These are phyloP conservation scores for Cheilosia urbana DNA, from an alignment of 2,888 invertebrate species.

Conservation along the genomic window DNA sequence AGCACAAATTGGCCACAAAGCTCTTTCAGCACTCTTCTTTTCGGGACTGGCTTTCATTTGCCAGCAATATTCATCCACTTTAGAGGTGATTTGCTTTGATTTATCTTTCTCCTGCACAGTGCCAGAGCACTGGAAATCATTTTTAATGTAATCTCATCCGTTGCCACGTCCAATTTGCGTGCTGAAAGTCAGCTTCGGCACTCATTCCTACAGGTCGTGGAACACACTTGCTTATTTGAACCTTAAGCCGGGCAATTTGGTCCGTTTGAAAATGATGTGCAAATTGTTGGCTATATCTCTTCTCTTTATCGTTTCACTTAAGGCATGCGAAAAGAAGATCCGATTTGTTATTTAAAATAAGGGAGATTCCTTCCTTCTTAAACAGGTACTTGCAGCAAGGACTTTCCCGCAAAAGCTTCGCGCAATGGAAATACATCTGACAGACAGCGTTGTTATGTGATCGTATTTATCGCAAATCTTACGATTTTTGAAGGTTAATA, in stretches of 20 bases:
- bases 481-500: no score
- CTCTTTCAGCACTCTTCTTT: not conserved
- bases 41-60: not conserved
- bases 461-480: no score
- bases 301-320: not conserved
- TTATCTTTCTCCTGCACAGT: not conserved
- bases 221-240: not conserved
- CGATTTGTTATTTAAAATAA: not conserved
- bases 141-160: not conserved
- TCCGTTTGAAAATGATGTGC: not conserved
- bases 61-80: not conserved
- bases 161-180: not conserved
- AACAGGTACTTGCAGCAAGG: no score
- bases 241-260: not conserved
- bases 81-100: not conserved
- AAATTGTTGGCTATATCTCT: not conserved
- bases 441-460: no score
- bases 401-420: no score
- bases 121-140: not conserved
- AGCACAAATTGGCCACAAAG: conserved; percentile 4
- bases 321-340: not conserved
- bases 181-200: not conserved
- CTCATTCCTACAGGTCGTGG: not conserved
- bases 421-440: no score
- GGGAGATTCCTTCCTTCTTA: not conserved